These are phyloP conservation scores for Anadara kagoshimensis DNA, from an alignment of 1,140 invertebrate species.

Conservation along the genomic window DNA sequence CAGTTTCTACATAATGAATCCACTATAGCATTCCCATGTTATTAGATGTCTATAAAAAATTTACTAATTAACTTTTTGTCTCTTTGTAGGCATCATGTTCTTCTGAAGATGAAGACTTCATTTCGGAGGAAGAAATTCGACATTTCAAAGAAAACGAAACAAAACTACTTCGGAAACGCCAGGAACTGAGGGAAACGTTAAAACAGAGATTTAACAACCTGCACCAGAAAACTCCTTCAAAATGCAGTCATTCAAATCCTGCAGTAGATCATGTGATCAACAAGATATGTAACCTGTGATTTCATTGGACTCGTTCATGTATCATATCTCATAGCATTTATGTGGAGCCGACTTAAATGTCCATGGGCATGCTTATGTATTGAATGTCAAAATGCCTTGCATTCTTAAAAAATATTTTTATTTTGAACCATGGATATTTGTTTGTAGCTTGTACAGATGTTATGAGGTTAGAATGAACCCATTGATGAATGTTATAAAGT, in stretches of 20 bases:
- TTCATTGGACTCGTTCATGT: slow-evolving; percentile 3
- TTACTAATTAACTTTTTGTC: slow-evolving; percentile 25
- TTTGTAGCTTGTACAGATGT: no score
- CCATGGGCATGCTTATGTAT: no score
- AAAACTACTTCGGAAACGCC: slow-evolving; percentile 85
- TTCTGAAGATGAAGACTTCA: slow-evolving; percentile 81
- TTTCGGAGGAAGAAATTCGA: slow-evolving; percentile 89
- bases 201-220: slow-evolving; percentile 83
- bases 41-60: neutral
- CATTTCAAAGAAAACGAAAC: slow-evolving; percentile 85
- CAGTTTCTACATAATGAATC: no score
- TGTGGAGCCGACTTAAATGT: no score
- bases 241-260: neutral
- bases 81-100: slow-evolving; percentile 75
- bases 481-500: no score
- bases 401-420: no score
- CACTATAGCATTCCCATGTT: no score
- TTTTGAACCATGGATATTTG: no score
- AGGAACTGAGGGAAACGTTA: slow-evolving; percentile 86
- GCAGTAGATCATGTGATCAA: slow-evolving; percentile 17
- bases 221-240: slow-evolving; percentile 28
- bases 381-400: no score
- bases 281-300: slow-evolving; percentile 34
- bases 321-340: no score
- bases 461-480: no score